Evolutionary conservation across 2,113 vertebrate genomes (phyloP), one percentile per base, ranked within the genome.

Genomic region (Paradisaea rubra): DNA sequence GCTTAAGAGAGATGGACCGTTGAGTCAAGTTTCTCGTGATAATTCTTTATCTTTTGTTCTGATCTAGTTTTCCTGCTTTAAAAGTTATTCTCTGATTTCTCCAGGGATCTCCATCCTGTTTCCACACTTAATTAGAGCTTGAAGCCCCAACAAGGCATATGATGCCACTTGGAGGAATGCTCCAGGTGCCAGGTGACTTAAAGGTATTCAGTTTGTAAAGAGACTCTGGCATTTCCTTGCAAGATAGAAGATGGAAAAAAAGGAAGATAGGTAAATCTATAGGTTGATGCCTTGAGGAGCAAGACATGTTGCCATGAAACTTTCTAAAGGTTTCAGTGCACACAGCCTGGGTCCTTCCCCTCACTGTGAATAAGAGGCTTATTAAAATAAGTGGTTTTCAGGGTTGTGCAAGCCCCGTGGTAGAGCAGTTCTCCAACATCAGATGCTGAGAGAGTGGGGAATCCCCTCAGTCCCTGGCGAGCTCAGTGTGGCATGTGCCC

Each of bases 401-500:
- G 61, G 30, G 70, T 52, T 91, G 85, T 56, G 49, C 76, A 79
- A 69, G 8, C 61, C 44, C 27, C 10, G 2, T 59, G 50, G 31
- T 69, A n/a, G 39, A 88, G 35, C 37, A 57, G 50, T 18, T 85
- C 45, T 85, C 57, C 59, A 72, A 3, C 20, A 57, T 13, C 0
- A 4, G 49, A 33, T 74, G 65, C 57, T 82, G 20, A 20, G 25
- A 37, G 53, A 44, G 33, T 3, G 4, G 59, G 54, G 54, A 56
- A 66, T 47, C 16, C 7, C 74, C 59, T 66, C 0, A 0, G 31
- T 31, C 33, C 68, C 31, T 11, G 13, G 31, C 0, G 0, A 84
- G 60, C 14, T 1, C 7, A 3, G 63, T 8, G 20, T 69, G 65
- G 69, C 35, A 12, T 4, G 31, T 44, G 39, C 28, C 83, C 41